Percentiles rank a stretch among this genome's conserved stretches.
Conservation (phyloP, 2,797 vertebrate genomes). For the Sylvilagus floridanus region DNA sequence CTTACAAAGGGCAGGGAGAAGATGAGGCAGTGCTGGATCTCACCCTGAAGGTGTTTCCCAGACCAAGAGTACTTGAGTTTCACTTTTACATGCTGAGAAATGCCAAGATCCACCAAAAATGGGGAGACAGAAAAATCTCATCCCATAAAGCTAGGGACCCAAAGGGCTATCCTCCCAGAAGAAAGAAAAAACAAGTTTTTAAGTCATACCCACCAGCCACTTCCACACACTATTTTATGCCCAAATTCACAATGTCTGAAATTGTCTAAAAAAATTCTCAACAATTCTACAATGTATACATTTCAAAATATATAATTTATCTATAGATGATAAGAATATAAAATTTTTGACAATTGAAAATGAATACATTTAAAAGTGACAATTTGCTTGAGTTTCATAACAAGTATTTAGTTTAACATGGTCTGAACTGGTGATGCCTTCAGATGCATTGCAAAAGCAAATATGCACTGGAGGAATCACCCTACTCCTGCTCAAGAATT, state of each 20-base stretch:
- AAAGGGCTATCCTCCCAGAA: neutral
- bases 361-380: neutral
- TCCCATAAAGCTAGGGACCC: neutral
- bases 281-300: neutral
- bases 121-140: slow-evolving; percentile 26
- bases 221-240: slow-evolving; percentile 14
- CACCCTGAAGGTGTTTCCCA: neutral
- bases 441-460: neutral
- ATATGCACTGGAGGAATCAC: neutral
- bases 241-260: neutral
- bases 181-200: neutral
- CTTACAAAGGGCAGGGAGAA: neutral
- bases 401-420: neutral
- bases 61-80: neutral
- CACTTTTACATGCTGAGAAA: neutral
- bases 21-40: neutral
- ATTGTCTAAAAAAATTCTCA: neutral
- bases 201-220: neutral
- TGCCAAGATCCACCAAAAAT: neutral
- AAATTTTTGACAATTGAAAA: neutral
- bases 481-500: neutral
- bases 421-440: neutral
- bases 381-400: neutral
- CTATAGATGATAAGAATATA: neutral
- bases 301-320: neutral